Percentiles rank a stretch among this genome's conserved stretches.
These are phyloP conservation scores for Struthidea cinerea DNA, from an alignment of 2,113 vertebrate genomes.

Conservation along the genomic window DNA sequence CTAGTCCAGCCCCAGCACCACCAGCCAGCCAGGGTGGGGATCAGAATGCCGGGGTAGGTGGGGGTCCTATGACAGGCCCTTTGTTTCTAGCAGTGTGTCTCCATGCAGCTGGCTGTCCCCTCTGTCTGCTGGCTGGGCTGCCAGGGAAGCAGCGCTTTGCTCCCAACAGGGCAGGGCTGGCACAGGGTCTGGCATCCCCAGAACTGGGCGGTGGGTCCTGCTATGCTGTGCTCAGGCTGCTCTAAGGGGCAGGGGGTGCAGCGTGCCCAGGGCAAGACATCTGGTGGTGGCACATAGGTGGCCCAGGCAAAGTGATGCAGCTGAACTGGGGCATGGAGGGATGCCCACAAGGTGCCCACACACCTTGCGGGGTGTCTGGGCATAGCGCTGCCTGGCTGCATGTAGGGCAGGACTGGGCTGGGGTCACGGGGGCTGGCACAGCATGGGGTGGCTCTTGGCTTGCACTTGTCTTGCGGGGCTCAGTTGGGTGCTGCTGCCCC, in stretches of 20 bases:
- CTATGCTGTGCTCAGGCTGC: neutral
- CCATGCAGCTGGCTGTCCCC: neutral
- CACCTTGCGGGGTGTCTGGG: neutral
- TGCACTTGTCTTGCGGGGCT: rapidly evolving
- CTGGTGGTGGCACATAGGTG: neutral
- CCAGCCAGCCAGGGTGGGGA: neutral
- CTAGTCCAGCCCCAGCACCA: neutral
- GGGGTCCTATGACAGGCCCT: neutral
- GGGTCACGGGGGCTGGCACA: neutral
- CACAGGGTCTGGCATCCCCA: neutral
- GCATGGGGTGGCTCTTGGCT: neutral
- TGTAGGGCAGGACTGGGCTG: neutral
- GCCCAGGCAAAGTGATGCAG: neutral
- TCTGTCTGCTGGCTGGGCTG: neutral
- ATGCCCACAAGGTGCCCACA: neutral
- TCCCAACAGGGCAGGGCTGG: neutral
- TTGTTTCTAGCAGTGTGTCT: neutral
- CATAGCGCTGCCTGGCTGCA: neutral
- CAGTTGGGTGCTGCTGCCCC: neutral
- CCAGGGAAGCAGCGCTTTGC: neutral
- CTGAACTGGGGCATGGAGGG: rapidly evolving
- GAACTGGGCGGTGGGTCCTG: rapidly evolving
- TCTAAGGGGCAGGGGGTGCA: neutral
- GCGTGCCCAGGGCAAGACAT: rapidly evolving
- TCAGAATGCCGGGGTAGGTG: neutral